Base-by-base conservation (phyloP, 2,113 vertebrate genomes). In the Callorhinus ursinus region DNA sequence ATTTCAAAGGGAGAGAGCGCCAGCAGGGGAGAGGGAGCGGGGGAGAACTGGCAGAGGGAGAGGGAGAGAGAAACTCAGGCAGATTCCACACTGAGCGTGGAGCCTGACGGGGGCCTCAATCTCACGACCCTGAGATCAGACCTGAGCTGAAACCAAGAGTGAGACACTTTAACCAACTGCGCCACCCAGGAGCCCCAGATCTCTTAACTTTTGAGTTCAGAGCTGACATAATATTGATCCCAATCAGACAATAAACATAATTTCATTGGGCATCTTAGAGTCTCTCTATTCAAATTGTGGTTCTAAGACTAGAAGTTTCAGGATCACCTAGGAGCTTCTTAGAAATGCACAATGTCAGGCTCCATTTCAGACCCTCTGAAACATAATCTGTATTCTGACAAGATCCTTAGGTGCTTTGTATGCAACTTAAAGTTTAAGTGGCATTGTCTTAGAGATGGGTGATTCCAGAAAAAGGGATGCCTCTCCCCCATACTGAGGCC, bases 121-220 rank as follows among this genome's bases (percentile, higher is more conserved):
- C 59, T 61, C 59, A 61, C 22, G 2, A 69, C 33, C 15, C 65
- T 69, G 16, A 69, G 33, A n/a, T 69, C 31, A 69, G 65, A 69
- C 33, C 33, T n/a, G 33, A n/a, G 65, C 65, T 18, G 16, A n/a
- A 33, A 69, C 31, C 65, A n/a, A 24, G 59, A 69, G 65, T n/a
- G 33, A 69, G 65, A 69, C 33, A 4, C 31, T n/a, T 69, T n/a
- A 19, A 16, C 33, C 65, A 69, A n/a, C 16, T 18, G 15, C 4
- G 3, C 14, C 65, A 67, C 65, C 65, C 31, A n/a, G 65, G 65
- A 7, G 1, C 65, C 31, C 65, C 65, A 18, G 31, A 67, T 57
- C 88, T 94, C 85, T 85, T 89, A 96, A 86, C 77, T 92, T 95
- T 14, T 46, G 46, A 84, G 87, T 85, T 80, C 28, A 69, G 39